Evolutionary conservation across 2,113 vertebrate species (phyloP).

Genomic region (Symphodus melops): DNA sequence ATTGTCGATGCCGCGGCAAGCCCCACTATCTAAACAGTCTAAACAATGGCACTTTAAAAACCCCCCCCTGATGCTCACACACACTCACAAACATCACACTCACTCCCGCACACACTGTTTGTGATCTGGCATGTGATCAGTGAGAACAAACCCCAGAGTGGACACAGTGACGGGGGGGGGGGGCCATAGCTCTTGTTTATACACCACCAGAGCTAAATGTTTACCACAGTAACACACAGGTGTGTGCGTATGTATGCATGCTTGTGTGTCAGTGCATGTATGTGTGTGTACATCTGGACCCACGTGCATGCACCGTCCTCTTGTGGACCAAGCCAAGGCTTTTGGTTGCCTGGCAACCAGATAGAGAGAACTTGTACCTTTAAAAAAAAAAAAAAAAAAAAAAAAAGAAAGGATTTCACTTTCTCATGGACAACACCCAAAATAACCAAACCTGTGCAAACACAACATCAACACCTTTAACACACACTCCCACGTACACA

Average conservation of each 20-base stretch:
- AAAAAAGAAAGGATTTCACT: slow-evolving; percentile 59
- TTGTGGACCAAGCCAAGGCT: slow-evolving; percentile 71
- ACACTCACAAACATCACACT: slow-evolving; percentile 1
- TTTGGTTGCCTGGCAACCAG: slow-evolving; percentile 77
- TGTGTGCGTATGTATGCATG: slow-evolving; percentile 30
- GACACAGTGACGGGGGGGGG: slow-evolving; percentile 57
- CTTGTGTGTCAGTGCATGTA: not conserved
- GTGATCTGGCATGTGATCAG: slow-evolving; percentile 69
- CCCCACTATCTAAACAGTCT: slow-evolving; percentile 61
- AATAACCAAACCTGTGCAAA: slow-evolving; percentile 71
- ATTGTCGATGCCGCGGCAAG: slow-evolving; percentile 59
- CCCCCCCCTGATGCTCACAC: slow-evolving; percentile 29
- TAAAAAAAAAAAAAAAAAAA: slow-evolving; percentile 14
- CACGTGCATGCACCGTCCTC: slow-evolving; percentile 33
- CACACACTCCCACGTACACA: slow-evolving; percentile 21
- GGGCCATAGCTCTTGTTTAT: slow-evolving; percentile 69
- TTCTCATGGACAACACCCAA: slow-evolving; percentile 57
- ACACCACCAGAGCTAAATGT: slow-evolving; percentile 49
- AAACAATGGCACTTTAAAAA: slow-evolving; percentile 68
- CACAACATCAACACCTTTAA: slow-evolving; percentile 36
- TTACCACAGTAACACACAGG: slow-evolving; percentile 50
- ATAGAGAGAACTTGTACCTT: slow-evolving; percentile 66
- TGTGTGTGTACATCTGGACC: slow-evolving; percentile 26
- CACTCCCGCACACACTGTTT: slow-evolving; percentile 46
- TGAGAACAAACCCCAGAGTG: slow-evolving; percentile 71